A percentile compares a stretch with the other conserved stretches of the same genome.
phyloP scores from a whole-genome alignment of 2,888 invertebrate genomes.

The Molanna angustata region DNA sequence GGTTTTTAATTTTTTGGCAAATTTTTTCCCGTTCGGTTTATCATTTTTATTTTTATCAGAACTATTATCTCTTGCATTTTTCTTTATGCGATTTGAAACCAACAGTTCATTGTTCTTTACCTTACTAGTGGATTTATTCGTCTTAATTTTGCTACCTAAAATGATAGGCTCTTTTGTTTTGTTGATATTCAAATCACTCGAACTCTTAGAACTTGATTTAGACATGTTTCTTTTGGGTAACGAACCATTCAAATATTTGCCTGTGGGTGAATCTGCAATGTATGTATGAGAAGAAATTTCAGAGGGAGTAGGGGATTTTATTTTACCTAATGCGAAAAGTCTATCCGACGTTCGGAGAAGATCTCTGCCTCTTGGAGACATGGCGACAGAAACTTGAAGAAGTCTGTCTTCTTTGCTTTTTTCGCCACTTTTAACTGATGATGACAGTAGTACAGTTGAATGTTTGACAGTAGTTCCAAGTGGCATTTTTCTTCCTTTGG shows the following conservation, averaged over 20 bases:
- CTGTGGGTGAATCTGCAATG: slow-evolving; percentile 15
- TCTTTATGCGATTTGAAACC: slow-evolving; percentile 5
- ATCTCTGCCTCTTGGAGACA: slow-evolving; percentile 36
- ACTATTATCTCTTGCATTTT: slow-evolving; percentile 34
- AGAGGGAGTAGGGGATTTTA: slow-evolving; percentile 24
- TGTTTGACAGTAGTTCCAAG: slow-evolving; percentile 44
- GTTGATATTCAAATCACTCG: slow-evolving; percentile 35
- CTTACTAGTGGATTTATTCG: slow-evolving; percentile 10
- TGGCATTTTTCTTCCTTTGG: slow-evolving; percentile 37
- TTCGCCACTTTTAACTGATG: slow-evolving; percentile 37
- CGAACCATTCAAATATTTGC: slow-evolving; percentile 34
- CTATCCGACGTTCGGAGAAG: slow-evolving; percentile 31
- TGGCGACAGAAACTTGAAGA: slow-evolving; percentile 46
- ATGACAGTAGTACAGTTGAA: slow-evolving; percentile 42
- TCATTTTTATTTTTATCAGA: slow-evolving; percentile 36
- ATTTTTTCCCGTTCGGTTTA: slow-evolving; percentile 30
- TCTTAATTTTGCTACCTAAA: slow-evolving; percentile 19
- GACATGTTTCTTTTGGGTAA: slow-evolving; percentile 27
- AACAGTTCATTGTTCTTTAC: slow-evolving; percentile 6
- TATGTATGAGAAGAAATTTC: slow-evolving; percentile 27
- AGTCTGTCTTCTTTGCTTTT: slow-evolving; percentile 42
- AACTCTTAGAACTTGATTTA: slow-evolving; percentile 7
- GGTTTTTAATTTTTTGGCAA: slow-evolving; percentile 32
- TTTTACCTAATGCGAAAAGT: slow-evolving; percentile 15
- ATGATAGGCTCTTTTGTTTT: slow-evolving; percentile 40